phyloP scores from a whole-genome alignment of 2,888 invertebrate genomes.

The Chalcis sispes region DNA sequence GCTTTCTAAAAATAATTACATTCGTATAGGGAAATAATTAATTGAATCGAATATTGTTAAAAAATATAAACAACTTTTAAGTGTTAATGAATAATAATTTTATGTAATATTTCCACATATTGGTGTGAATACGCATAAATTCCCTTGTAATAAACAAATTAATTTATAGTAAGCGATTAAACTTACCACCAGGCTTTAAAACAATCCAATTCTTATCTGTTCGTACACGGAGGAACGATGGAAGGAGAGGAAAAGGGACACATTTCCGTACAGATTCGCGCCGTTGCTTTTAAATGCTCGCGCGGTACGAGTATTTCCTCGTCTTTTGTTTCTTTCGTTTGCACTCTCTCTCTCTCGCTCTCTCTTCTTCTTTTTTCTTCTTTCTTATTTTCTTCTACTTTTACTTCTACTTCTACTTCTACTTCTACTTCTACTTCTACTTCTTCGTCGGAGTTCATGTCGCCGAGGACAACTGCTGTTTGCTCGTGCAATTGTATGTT shows the following conservation, averaged over 20 bases:
- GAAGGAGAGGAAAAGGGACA: constrained; percentile 31
- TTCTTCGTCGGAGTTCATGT: not conserved
- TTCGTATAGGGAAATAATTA: too few relatives aligned
- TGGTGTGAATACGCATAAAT: too few relatives aligned
- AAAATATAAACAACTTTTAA: too few relatives aligned
- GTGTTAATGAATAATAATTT: too few relatives aligned
- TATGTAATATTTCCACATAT: too few relatives aligned
- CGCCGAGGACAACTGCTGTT: not conserved
- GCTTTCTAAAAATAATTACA: too few relatives aligned
- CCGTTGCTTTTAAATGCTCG: too few relatives aligned
- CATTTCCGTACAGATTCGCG: constrained; percentile 14
- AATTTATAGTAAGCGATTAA: too few relatives aligned
- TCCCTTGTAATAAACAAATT: too few relatives aligned
- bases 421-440: not conserved
- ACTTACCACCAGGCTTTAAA: constrained; percentile 60
- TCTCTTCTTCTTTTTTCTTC: not conserved
- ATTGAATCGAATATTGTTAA: too few relatives aligned
- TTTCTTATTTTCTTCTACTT: not conserved
- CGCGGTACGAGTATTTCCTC: too few relatives aligned
- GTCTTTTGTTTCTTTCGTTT: too few relatives aligned
- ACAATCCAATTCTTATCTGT: constrained; percentile 71
- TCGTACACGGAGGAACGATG: constrained; percentile 63
- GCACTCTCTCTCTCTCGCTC: not conserved
- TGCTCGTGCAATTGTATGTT: constrained; percentile 11
- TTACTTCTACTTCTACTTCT: not conserved